Evolutionary conservation across 2,797 vertebrate genomes (phyloP).

Genomic region (Sebastiscus albofasciatus): DNA sequence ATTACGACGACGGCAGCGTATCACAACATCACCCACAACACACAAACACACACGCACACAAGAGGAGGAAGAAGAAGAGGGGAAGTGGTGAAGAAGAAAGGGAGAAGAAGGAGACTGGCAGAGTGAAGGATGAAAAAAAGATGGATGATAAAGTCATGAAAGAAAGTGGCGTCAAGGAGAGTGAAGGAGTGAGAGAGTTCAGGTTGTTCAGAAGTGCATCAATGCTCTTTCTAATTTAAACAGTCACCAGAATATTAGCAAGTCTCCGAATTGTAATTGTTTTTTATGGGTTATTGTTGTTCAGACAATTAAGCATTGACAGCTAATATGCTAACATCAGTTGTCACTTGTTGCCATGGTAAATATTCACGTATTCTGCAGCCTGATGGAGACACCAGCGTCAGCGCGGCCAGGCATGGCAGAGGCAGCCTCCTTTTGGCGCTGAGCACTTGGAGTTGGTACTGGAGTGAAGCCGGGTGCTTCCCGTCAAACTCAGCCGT

Average conservation of each 20-base stretch:
- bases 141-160: constrained; percentile 1
- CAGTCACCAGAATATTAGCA: background rate
- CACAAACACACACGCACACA: background rate
- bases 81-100: background rate
- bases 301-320: too few species aligned
- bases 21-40: constrained; percentile 4
- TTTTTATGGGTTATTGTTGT: too few species aligned
- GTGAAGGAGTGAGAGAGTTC: background rate
- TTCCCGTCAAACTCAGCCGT: too few species aligned
- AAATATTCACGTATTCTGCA: too few species aligned
- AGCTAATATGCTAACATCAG: too few species aligned
- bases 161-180: background rate
- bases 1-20: background rate
- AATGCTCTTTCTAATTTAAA: background rate
- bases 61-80: background rate
- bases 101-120: background rate
- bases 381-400: too few species aligned
- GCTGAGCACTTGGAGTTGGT: too few species aligned
- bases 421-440: too few species aligned
- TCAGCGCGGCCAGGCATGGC: too few species aligned
- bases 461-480: too few species aligned
- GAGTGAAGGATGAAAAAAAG: background rate
- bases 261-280: too few species aligned
- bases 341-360: too few species aligned
- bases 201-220: background rate